Conservation (phyloP, 1,140 invertebrate species). For the Diabrotica virgifera region DNA sequence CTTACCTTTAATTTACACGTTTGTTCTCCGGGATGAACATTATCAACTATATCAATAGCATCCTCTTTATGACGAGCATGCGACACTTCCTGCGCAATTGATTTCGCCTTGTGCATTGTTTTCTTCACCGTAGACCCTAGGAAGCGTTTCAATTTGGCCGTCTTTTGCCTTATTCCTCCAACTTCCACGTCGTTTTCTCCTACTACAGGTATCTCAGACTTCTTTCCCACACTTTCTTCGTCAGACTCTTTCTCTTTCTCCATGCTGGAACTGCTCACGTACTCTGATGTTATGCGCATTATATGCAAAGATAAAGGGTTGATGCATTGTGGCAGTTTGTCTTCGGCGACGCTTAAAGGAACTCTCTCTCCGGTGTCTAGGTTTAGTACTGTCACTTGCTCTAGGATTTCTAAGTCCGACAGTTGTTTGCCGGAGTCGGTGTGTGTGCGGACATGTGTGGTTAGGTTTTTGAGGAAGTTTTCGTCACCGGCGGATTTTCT, state of each 20-base stretch:
- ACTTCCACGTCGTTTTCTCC: constrained; percentile 45
- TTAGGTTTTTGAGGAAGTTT: constrained; percentile 64
- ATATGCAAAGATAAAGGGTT: constrained; percentile 93
- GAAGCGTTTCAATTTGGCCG: constrained; percentile 72
- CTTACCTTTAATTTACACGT: constrained; percentile 80
- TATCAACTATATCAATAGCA: constrained; percentile 79
- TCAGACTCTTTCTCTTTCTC: constrained; percentile 78
- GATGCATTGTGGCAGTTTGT: constrained; percentile 85
- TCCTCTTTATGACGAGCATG: constrained; percentile 83
- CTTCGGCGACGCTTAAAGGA: constrained; percentile 84
- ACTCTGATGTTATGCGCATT: constrained; percentile 88
- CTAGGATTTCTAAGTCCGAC: constrained; percentile 86
- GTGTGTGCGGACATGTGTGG: constrained; percentile 74
- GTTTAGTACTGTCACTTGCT: constrained; percentile 85
- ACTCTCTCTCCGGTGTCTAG: constrained; percentile 89
- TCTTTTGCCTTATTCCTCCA: constrained; percentile 51
- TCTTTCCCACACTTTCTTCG: constrained; percentile 80
- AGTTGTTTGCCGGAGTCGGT: constrained; percentile 82
- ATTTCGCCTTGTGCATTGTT: constrained; percentile 87
- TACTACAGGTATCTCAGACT: constrained; percentile 57
- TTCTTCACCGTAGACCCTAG: constrained; percentile 83
- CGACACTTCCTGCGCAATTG: constrained; percentile 81
- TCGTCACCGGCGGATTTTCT: constrained; percentile 72
- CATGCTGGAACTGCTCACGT: constrained; percentile 72
- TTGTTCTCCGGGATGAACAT: constrained; percentile 75